Evolutionary conservation across 2,113 vertebrate genomes (phyloP), one percentile per base, ranked within the genome.

Genomic region (Mastomys natalensis): DNA sequence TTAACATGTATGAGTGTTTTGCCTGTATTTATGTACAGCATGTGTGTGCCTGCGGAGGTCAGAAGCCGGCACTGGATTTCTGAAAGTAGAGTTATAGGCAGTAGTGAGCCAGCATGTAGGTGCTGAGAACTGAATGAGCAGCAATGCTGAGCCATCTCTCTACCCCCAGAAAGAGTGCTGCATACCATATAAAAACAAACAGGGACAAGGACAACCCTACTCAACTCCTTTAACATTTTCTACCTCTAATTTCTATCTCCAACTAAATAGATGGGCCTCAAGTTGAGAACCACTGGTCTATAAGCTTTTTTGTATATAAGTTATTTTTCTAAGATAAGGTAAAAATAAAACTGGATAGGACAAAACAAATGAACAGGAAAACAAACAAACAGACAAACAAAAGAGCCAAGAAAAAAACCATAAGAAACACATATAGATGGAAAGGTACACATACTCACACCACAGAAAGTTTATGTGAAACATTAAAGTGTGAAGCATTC

Each of bases 401-500:
- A 58, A 53, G 9, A 51, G 10, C 9, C 34, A 60, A 82, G 11
- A 13, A n/a, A 11, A 40, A 37, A 76, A 73, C 3, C 31, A 15
- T 34, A 73, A 55, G 37, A 24, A 81, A n/a, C 10, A 81, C 17
- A 55, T 55, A 34, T 19, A 80, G 17, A 80, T 16, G 16, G 15
- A 22, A 31, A n/a, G 51, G 10, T 9, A 78, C 31, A 80, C 17
- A 53, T 11, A 73, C 4, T 73, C n/a, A 73, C 19, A 73, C 34
- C 31, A 37, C 78, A n/a, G 34, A 55, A 81, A 64, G 10, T 48
- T 34, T 51, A 66, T 58, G 40, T 70, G 51, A 87, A 55, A 91
- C 87, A 94, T 43, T 72, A 64, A 94, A 89, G 84, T 21, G 40
- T 58, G 22, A 90, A 91, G 85, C 34, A 91, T 51, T 43, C 31